A percentile compares a stretch with the other conserved stretches of the same genome.
phyloP scores from a whole-genome alignment of 1,140 invertebrate species.

The Phocides pigmalion region DNA sequence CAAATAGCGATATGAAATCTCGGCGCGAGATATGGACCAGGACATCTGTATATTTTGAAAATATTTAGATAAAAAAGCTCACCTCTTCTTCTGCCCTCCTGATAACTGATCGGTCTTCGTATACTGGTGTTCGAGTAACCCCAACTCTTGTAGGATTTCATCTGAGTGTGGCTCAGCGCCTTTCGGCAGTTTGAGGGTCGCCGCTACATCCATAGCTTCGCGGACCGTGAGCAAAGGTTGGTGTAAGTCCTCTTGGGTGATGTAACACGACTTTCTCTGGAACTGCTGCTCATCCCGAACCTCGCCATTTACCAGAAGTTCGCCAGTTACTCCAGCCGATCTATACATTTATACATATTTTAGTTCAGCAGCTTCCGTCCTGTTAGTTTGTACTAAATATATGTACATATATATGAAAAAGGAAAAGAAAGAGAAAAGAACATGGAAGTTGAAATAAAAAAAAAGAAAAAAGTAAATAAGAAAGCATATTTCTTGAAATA shows the following conservation, averaged over 20 bases:
- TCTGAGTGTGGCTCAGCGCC: conserved; percentile 67
- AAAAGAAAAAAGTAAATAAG: too few relatives aligned
- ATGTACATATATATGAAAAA: too few relatives aligned
- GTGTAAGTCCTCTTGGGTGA: conserved; percentile 95
- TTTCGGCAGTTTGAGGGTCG: conserved; percentile 88
- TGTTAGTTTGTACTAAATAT: too few relatives aligned
- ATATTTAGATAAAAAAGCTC: conserved; percentile 21
- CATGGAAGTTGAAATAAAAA: too few relatives aligned
- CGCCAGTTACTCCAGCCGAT: conserved; percentile 82
- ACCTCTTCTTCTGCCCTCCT: conserved; percentile 90
- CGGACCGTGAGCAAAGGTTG: conserved; percentile 91
- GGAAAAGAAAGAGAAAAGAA: too few relatives aligned
- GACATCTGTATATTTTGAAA: too few relatives aligned
- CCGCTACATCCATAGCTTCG: conserved; percentile 93
- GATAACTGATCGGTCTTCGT: conserved; percentile 87
- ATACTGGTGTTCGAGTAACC: conserved; percentile 86
- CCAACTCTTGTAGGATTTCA: conserved; percentile 85
- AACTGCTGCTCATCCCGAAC: conserved; percentile 69
- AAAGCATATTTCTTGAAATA: too few relatives aligned
- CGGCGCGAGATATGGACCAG: too few relatives aligned
- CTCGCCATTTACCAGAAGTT: conserved; percentile 79
- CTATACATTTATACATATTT: conserved; percentile 50
- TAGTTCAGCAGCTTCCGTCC: too few relatives aligned
- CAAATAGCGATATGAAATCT: too few relatives aligned
- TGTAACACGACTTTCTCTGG: conserved; percentile 89